Evolutionary conservation across 1,140 invertebrate species (phyloP), one percentile per base, ranked within the genome.

Genomic region (Hyphantria cunea): DNA sequence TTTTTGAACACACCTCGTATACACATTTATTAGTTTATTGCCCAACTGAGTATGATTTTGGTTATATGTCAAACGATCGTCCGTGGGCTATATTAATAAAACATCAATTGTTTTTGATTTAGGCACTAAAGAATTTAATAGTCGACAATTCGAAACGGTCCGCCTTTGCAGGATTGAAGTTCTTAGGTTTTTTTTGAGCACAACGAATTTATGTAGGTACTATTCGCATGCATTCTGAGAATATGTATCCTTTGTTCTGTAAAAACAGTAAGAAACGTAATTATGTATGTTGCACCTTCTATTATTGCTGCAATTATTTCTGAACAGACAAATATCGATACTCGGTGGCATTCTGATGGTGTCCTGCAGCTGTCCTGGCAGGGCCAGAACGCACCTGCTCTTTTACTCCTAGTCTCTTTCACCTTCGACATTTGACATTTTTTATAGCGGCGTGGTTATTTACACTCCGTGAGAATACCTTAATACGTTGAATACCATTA

Each of bases 351-450:
- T 10, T 59, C 10, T 33, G 9, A 56, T 67, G 15, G 58, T 59
- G 34, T 33, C 2, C 3, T 11, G 63, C 69, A 72, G 69, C 66
- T 69, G 72, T 53, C 33, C 31, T 37, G 48, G n/a, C 42, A 49
- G 13, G 12, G 44, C 31, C 7, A 32, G 51, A 15, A 51, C 48
- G 51, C 78, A 80, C 78, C 78, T 80, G 78, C 72, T 59, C 54
- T 34, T 41, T 32, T 37, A 50, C 51, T 66, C 60, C 11, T 48
- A 70, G 63, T 66, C 52, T 51, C 59, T 66, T 70, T 73, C 60
- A 71, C 71, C 73, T 76, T 70, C 78, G 75, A 78, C 78, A 80
- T 80, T 80, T 70, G 49, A 55, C 47, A 56, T 56, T 61, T 65
- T 45, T 58, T 54, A 61, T 60, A 13, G 15, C 55, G 33, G 54